Evolutionary conservation across 1,140 invertebrate species (phyloP), one percentile per base, ranked within the genome.

Genomic region (Asobara japonica): DNA sequence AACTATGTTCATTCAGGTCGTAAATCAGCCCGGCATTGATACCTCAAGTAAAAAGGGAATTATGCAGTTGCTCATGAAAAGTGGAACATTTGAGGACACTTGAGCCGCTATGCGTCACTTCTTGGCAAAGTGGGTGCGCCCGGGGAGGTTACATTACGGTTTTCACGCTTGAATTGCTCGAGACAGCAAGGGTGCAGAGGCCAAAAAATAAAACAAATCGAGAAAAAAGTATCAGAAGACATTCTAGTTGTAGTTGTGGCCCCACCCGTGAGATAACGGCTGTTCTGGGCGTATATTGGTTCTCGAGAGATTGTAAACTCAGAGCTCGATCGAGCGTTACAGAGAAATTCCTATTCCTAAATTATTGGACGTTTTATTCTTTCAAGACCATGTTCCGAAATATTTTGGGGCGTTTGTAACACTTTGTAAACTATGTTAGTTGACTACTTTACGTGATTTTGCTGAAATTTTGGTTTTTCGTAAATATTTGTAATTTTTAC

Each of bases 61-160:
- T 45, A 45, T 45, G 41, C 41, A 16, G 41, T 45, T 7, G 36
- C 41, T 45, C n/a, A 45, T 16, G 41, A 45, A 16, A 45, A 45
- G 41, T 45, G 41, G 41, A 45, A 45, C 41, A 45, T 45, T 45
- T 45, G 41, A 45, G 41, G 41, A 45, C n/a, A 45, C 41, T 45
- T 45, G 41, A 45, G 41, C n/a, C 41, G 41, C 41, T 45, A 45
- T 45, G 41, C 41, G 41, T 45, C 41, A 45, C n/a, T 7, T 45
- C 41, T 45, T 45, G 41, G 41, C 41, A 45, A 45, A 45, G 41
- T 45, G n/a, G 41, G 41, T 45, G 41, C n/a, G 41, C 41, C 41
- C 41, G 11, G 7, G 36, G 36, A 38, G n/a, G 41, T 13, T 16
- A n/a, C 41, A 45, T 45, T 45, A 45, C 18, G 41, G 41, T 45